A percentile compares a stretch with the other conserved stretches of the same genome.
These are phyloP conservation scores for Pseudanteris insignis DNA, from an alignment of 2,888 invertebrate genomes.

Conservation along the genomic window DNA sequence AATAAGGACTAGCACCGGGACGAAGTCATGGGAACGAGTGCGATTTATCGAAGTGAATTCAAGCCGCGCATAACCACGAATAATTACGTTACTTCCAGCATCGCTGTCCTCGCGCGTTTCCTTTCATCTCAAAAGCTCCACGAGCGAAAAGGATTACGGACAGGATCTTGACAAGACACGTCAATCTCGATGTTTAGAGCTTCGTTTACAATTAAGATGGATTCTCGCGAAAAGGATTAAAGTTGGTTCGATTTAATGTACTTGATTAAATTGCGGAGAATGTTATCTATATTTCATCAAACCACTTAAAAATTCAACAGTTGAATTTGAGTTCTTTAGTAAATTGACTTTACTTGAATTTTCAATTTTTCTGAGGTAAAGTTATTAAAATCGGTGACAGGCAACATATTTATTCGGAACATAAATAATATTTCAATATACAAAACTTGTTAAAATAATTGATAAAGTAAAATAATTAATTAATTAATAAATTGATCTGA, in stretches of 20 bases:
- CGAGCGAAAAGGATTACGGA: conserved; percentile 35
- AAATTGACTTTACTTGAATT: neutral
- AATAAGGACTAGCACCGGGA: conserved; percentile 34
- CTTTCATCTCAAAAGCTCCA: conserved; percentile 28
- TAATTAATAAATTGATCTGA: too few relatives aligned
- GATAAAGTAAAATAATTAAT: too few relatives aligned
- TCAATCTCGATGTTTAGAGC: conserved; percentile 32
- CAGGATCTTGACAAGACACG: conserved; percentile 30
- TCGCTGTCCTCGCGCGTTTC: conserved; percentile 36
- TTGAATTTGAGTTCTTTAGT: conserved; percentile 6
- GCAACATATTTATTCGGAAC: too few relatives aligned
- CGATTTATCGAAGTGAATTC: conserved; percentile 38
- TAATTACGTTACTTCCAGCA: conserved; percentile 42
- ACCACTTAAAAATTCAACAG: conserved; percentile 11
- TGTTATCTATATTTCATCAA: conserved; percentile 22
- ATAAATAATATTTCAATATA: too few relatives aligned
- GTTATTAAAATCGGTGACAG: neutral
- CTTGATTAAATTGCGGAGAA: conserved; percentile 26
- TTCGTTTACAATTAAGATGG: conserved; percentile 36
- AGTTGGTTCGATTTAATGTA: conserved; percentile 24
- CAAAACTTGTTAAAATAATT: too few relatives aligned
- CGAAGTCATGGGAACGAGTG: conserved; percentile 36
- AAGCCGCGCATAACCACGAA: conserved; percentile 31
- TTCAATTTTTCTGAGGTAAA: too few relatives aligned
- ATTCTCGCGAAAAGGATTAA: conserved; percentile 33